Evolutionary conservation across 2,888 invertebrate genomes (phyloP).

Genomic region (Troides helena): DNA sequence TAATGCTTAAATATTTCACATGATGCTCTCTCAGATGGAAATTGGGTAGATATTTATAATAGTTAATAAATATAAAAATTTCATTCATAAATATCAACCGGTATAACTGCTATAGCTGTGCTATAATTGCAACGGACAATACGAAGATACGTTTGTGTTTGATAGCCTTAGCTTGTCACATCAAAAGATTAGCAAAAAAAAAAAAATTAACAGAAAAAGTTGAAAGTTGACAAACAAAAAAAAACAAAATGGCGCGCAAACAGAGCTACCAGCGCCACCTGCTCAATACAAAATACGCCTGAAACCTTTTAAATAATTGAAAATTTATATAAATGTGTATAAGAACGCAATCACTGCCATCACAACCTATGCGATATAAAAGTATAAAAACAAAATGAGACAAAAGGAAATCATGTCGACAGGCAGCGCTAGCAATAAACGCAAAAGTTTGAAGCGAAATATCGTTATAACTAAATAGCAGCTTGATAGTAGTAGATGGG

Average conservation of each 20-base stretch:
- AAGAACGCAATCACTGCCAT: slow-evolving; percentile 69
- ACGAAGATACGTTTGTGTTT: slow-evolving; percentile 38
- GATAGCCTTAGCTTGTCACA: slow-evolving; percentile 45
- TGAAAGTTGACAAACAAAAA: slow-evolving; percentile 20
- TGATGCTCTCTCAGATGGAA: slow-evolving; percentile 37
- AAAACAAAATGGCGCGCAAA: slow-evolving; percentile 70
- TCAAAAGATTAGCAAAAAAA: slow-evolving; percentile 63
- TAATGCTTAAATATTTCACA: slow-evolving; percentile 34
- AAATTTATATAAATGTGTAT: slow-evolving; percentile 21
- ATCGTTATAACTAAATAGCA: slow-evolving; percentile 18
- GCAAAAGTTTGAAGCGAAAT: slow-evolving; percentile 26
- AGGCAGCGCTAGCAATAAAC: slow-evolving; percentile 33
- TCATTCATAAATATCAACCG: slow-evolving; percentile 32
- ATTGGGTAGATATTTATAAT: slow-evolving; percentile 28
- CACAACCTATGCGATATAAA: slow-evolving; percentile 40
- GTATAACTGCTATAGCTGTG: slow-evolving; percentile 13
- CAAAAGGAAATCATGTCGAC: slow-evolving; percentile 31
- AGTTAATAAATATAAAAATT: background rate
- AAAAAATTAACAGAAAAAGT: slow-evolving; percentile 45
- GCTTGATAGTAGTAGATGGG: slow-evolving; percentile 35
- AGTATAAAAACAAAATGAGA: slow-evolving; percentile 29
- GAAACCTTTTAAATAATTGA: background rate
- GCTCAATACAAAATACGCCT: slow-evolving; percentile 39
- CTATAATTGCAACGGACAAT: slow-evolving; percentile 11
- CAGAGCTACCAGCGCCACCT: slow-evolving; percentile 74